Evolutionary conservation across 92 coral and sea anemone species (phyloP).

Genomic region (Epizoanthus scotinus): DNA sequence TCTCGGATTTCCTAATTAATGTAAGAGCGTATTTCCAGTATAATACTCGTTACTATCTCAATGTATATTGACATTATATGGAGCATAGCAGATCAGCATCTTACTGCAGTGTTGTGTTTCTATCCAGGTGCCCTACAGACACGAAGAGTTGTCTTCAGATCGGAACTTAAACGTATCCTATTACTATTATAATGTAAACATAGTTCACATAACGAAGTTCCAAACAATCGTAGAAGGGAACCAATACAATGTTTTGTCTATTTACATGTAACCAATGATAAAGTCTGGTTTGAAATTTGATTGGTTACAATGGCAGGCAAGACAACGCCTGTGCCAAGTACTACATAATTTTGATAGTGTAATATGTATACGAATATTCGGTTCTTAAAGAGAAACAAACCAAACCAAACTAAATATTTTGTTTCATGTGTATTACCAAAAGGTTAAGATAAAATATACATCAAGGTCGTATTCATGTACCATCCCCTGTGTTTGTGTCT

Average conservation of each 20-base stretch:
- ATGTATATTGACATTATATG: not conserved
- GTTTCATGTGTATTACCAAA: no score
- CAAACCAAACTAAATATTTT: no score
- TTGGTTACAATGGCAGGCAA: no score
- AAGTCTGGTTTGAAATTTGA: not conserved
- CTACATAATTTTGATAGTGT: no score
- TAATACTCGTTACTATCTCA: constrained; percentile 1
- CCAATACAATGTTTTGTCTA: not conserved
- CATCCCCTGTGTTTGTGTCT: no score
- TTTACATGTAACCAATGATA: not conserved
- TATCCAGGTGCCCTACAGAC: constrained; percentile 65
- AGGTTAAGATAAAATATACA: no score
- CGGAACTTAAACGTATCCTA: constrained; percentile 64
- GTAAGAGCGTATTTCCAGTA: constrained; percentile 37
- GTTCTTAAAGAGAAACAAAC: no score
- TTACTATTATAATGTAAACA: not conserved
- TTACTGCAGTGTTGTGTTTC: not conserved
- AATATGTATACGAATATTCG: no score
- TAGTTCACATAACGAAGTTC: not conserved
- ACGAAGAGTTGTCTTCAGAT: constrained; percentile 42
- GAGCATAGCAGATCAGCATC: not conserved
- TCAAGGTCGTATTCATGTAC: no score
- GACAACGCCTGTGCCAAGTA: no score
- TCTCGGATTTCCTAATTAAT: constrained; percentile 73
- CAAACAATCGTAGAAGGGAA: not conserved